Evolutionary conservation across 2,113 vertebrate genomes (phyloP), one percentile per base, ranked within the genome.

Genomic region (Salvator merianae): DNA sequence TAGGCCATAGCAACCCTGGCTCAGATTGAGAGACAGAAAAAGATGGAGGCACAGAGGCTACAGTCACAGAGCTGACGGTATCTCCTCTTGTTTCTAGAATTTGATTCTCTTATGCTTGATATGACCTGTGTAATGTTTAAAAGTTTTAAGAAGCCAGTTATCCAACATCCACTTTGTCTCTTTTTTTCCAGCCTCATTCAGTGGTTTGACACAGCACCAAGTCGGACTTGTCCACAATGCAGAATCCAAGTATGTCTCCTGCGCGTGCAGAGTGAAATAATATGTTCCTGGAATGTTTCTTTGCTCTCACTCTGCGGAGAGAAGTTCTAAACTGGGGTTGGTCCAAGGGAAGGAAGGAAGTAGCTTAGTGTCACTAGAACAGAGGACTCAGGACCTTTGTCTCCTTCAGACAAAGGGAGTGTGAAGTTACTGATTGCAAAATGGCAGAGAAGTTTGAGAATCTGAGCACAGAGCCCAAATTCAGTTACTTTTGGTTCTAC

Each of bases 121-220:
- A 55, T 16, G 53, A 55, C 28, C 7, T 30, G 30, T 47, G 28
- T 72, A 55, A 30, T 38, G 18, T 70, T 71, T 34, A 40, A 71
- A 81, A 50, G 69, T 88, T 34, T 62, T 32, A 82, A 55, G 0
- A 43, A 66, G n/a, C 14, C 43, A 68, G 72, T 79, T 85, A 14
- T n/a, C 55, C 38, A 26, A 38, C 20, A 78, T 30, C 90, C 28
- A 80, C 30, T 7, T 0, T 86, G 81, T 80, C 71, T 84, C 24
- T 63, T 79, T 90, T 30, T 92, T 55, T 74, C 53, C 88, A 99
- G 98, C 91, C 97, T 99, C 43, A 84, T 97, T 81, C 97, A 97
- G 93, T 99, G 99, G 99, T 99, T 99, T 88, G 97, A 98, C 90
- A 97, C 97, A 30, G 99, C 98, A 1, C 98, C 99, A 0, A 98